phyloP scores from a whole-genome alignment of 2,797 vertebrate genomes.

The Myotis daubentonii region DNA sequence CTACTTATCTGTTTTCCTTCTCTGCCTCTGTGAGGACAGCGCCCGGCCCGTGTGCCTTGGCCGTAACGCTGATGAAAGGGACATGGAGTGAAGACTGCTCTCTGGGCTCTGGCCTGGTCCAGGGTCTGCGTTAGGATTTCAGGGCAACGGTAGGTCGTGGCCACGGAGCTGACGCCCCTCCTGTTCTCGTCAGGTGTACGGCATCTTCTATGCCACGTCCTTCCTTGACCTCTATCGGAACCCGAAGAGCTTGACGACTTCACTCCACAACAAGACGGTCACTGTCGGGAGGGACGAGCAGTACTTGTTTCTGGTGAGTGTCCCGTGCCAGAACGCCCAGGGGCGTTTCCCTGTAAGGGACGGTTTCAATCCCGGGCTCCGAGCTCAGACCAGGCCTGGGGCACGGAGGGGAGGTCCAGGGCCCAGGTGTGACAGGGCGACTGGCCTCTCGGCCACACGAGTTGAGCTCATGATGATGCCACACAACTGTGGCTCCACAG shows the following conservation, averaged over 20 bases:
- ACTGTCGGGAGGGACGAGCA: constrained; percentile 93
- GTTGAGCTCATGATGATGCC: neutral
- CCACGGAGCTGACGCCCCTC: neutral
- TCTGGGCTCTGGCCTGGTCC: neutral
- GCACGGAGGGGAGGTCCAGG: neutral
- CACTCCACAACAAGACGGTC: constrained; percentile 87
- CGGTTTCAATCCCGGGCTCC: neutral
- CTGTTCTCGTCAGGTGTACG: constrained; percentile 87
- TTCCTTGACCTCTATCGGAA: constrained; percentile 94
- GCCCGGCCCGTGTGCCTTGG: neutral
- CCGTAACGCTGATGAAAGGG: neutral
- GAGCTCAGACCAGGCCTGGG: neutral
- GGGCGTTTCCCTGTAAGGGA: neutral
- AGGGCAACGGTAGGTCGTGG: neutral
- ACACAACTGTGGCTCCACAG: neutral
- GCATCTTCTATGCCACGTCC: constrained; percentile 95
- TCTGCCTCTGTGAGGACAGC: neutral
- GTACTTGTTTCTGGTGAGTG: constrained; percentile 93
- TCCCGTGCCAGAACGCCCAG: rapidly evolving
- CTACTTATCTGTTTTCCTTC: neutral
- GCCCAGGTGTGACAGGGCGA: rapidly evolving
- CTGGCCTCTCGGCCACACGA: neutral
- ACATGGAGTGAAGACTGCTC: neutral
- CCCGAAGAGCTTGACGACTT: constrained; percentile 86
- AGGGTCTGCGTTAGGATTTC: neutral